phyloP scores from a whole-genome alignment of 2,113 vertebrate genomes.

The Thomomys bottae region DNA sequence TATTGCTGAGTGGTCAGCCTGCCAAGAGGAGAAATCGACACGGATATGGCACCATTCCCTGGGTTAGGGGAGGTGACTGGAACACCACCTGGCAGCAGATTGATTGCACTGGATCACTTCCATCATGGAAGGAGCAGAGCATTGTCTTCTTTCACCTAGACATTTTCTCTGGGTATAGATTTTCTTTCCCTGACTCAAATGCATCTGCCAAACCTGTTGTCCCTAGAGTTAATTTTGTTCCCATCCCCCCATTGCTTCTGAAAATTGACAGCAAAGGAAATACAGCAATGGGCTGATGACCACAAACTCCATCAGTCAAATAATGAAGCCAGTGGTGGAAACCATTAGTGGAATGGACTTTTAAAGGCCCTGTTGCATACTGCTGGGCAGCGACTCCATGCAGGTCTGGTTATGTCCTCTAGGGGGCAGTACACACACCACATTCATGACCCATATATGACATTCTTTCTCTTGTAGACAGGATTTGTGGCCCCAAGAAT shows the following conservation, averaged over 20 bases:
- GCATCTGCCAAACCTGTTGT: neutral
- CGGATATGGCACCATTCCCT: neutral
- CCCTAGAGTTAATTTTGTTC: neutral
- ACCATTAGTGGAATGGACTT: neutral
- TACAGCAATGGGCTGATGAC: neutral
- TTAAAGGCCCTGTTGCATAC: neutral
- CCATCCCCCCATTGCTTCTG: neutral
- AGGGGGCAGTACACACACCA: neutral
- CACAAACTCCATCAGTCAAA: neutral
- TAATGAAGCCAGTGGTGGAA: neutral
- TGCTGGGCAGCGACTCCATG: neutral
- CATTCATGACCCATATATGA: neutral
- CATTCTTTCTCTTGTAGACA: neutral
- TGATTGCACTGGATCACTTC: neutral
- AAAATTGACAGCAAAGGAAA: neutral
- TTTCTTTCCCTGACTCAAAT: neutral
- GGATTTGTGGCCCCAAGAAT: neutral
- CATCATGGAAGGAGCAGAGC: neutral
- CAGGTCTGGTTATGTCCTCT: neutral
- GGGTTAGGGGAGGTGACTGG: neutral
- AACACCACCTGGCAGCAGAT: neutral
- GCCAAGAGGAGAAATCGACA: neutral
- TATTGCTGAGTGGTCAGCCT: neutral
- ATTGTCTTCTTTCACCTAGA: neutral
- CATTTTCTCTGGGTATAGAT: neutral